Evolutionary conservation across 2,888 invertebrate genomes (phyloP), one percentile per base, ranked within the genome.

Genomic region (Panopea generosa): DNA sequence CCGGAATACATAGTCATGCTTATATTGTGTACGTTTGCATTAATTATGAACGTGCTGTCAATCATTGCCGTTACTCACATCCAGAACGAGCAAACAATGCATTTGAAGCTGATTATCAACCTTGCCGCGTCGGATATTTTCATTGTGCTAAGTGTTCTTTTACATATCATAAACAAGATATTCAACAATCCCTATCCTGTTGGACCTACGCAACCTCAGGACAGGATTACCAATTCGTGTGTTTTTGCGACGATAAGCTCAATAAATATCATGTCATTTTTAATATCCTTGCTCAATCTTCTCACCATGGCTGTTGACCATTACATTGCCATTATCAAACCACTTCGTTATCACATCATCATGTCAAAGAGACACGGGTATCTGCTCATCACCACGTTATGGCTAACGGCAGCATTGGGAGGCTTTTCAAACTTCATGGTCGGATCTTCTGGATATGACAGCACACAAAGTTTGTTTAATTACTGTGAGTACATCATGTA

Each of bases 281-380:
- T 89, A 26, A 86, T 89, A 56, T 84, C 86, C 1, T 68, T 89
- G 20, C 63, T 89, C 18, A 89, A 88, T 62, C 69, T 89, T 7
- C 57, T 84, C 22, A 84, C 83, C 7, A 88, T 89, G 86, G 89
- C 89, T 0, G 47, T 86, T 3, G 89, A 89, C 59, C 89, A 89
- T 65, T 89, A 88, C 56, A 77, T 87, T 6, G 89, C 87, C 1
- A 86, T 89, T 43, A 83, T 87, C 66, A 69, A 83, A 20, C 88
- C 89, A 2, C 62, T 88, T 2, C 81, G 81, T 33, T 87, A 87
- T 63, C 71, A 71, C 2, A 56, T 65, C 22, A 70, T 83, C 20
- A 81, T 88, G 78, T 84, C 80, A 29, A 66, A 68, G 18, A 67
- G 74, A 20, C 77, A 77, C 2, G 84, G 83, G 18, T 11, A 33